Conservation (phyloP, 2,888 invertebrate species). For the Sesamia inferens region DNA sequence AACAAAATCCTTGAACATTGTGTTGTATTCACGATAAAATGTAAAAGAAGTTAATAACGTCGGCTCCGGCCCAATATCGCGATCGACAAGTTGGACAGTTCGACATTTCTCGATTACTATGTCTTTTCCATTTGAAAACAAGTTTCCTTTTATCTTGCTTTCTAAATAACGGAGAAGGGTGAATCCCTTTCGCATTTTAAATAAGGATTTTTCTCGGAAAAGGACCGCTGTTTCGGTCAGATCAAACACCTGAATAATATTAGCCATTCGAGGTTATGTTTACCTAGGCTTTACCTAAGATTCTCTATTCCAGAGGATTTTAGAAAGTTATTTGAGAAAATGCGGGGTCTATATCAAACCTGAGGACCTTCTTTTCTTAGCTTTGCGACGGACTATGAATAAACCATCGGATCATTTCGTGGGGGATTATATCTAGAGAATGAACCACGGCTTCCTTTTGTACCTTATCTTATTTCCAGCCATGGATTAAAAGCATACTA, state of each 20-base stretch:
- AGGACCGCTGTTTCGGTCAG: constrained; percentile 4
- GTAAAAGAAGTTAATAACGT: constrained; percentile 20
- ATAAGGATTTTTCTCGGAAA: constrained; percentile 5
- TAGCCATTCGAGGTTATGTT: constrained; percentile 18
- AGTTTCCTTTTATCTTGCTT: constrained; percentile 28
- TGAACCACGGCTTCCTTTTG: constrained; percentile 30
- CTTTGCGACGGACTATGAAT: constrained; percentile 41
- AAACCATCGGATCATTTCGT: constrained; percentile 43
- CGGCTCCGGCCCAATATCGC: background rate
- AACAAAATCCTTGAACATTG: background rate
- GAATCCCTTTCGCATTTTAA: constrained; percentile 9
- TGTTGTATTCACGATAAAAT: constrained; percentile 2
- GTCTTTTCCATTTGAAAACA: constrained; percentile 39
- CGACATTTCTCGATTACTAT: constrained; percentile 40
- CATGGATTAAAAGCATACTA: constrained; percentile 4
- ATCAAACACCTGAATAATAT: constrained; percentile 30
- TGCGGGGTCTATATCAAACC: constrained; percentile 11
- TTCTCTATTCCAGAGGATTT: constrained; percentile 7
- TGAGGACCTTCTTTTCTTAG: constrained; percentile 27
- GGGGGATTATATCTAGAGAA: constrained; percentile 33
- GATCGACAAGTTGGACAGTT: constrained; percentile 36
- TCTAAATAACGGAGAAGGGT: constrained; percentile 32
- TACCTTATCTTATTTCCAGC: constrained; percentile 37
- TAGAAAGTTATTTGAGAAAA: constrained; percentile 30
- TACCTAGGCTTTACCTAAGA: constrained; percentile 15